Evolutionary conservation across 2,797 vertebrate species (phyloP).

Genomic region (Lutjanus campechanus): DNA sequence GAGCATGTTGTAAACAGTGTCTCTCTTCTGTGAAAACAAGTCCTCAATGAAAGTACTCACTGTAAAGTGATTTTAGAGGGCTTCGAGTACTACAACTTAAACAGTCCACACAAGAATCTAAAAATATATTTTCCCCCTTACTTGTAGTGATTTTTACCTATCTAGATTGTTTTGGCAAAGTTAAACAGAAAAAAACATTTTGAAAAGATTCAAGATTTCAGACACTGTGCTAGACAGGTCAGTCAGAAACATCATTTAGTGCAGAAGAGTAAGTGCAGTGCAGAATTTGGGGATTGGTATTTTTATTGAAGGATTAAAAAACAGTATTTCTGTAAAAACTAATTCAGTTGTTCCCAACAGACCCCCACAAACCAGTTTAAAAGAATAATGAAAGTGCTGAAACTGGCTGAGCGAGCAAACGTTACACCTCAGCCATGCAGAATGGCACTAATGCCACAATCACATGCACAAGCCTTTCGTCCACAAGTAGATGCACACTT

Average conservation of each 20-base stretch:
- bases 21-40: not conserved
- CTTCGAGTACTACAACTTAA: conserved; percentile 17
- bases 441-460: not conserved
- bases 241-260: no score
- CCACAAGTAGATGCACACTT: not conserved
- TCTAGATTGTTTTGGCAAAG: not conserved
- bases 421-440: not conserved
- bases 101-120: not conserved
- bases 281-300: no score
- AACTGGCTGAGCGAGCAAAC: no score
- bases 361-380: no score
- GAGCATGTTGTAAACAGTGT: not conserved
- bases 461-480: not conserved
- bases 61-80: not conserved
- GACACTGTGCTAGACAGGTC: no score
- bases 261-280: no score
- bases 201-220: no score
- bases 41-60: not conserved
- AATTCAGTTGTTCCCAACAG: no score
- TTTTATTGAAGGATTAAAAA: no score
- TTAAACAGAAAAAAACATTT: no score
- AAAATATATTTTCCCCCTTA: not conserved
- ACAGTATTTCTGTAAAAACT: no score
- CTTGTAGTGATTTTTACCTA: not conserved
- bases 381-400: no score